A percentile compares a stretch with the other conserved stretches of the same genome.
Evolutionary conservation across 1,140 invertebrate genomes (phyloP).

Genomic region (Drosophila trapezifrons): DNA sequence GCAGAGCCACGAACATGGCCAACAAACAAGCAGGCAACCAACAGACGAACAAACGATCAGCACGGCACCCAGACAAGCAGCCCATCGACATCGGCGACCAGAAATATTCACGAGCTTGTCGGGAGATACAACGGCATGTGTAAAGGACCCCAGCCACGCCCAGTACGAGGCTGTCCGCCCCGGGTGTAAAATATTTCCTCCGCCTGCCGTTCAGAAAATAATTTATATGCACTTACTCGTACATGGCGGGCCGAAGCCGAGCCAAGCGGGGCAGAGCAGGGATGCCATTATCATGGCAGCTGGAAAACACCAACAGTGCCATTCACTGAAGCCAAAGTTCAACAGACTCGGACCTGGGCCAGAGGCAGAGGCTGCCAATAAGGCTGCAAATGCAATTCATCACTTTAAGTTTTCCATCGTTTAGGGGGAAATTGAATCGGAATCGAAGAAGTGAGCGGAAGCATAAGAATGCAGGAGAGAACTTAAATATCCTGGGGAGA

Average conservation of each 20-base stretch:
- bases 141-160: conserved; percentile 26
- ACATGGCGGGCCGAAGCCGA: conserved; percentile 5
- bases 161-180: conserved; percentile 11
- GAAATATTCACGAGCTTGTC: conserved; percentile 44
- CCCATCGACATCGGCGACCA: conserved; percentile 16
- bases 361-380: neutral
- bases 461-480: neutral
- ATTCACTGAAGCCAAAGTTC: conserved; percentile 47
- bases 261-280: conserved; percentile 3
- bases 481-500: neutral
- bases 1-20: conserved; percentile 24
- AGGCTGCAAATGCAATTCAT: conserved; percentile 29
- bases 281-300: conserved; percentile 16
- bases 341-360: conserved; percentile 29
- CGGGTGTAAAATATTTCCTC: conserved; percentile 38
- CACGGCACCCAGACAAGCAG: conserved; percentile 17
- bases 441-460: neutral
- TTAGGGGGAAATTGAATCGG: conserved; percentile 22
- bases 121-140: conserved; percentile 5
- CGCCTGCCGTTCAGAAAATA: conserved; percentile 41
- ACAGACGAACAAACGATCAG: conserved; percentile 20
- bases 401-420: conserved; percentile 28
- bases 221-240: conserved; percentile 47
- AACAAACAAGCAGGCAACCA: conserved; percentile 18
- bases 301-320: conserved; percentile 14